Percentiles rank a stretch among this genome's conserved stretches.
Evolutionary conservation across 2,888 invertebrate genomes (phyloP).

Genomic region (Cremastinae sp.): DNA sequence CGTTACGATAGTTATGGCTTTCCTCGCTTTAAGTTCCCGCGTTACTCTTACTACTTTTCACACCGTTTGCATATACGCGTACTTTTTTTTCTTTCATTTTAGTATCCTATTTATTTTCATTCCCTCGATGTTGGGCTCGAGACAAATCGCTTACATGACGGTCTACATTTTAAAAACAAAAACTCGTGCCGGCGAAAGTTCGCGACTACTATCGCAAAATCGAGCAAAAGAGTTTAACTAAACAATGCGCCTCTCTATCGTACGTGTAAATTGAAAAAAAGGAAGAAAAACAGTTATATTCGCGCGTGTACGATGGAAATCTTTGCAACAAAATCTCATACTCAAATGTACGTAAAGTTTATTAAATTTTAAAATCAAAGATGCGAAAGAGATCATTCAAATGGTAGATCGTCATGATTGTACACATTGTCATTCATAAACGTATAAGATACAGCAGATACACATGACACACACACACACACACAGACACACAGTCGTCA

Average conservation of each 20-base stretch:
- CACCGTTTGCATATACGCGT: slow-evolving; percentile 53
- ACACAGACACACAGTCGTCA: slow-evolving; percentile 59
- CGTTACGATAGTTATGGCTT: slow-evolving; percentile 71
- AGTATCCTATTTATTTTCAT: slow-evolving; percentile 73
- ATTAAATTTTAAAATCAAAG: slow-evolving; percentile 35
- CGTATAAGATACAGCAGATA: slow-evolving; percentile 67
- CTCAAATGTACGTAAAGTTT: neutral
- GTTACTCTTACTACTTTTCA: slow-evolving; percentile 53
- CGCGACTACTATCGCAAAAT: slow-evolving; percentile 32
- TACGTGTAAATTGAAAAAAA: slow-evolving; percentile 22
- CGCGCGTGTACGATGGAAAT: no score
- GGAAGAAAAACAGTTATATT: no score
- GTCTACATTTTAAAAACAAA: slow-evolving; percentile 60
- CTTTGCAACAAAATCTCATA: no score
- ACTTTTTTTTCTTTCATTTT: slow-evolving; percentile 51
- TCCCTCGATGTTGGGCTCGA: slow-evolving; percentile 63
- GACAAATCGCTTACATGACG: slow-evolving; percentile 65
- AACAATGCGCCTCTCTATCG: no score
- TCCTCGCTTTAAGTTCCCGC: slow-evolving; percentile 66
- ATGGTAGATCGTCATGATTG: slow-evolving; percentile 70
- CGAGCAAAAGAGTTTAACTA: no score
- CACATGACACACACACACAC: slow-evolving; percentile 63
- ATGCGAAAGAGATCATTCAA: slow-evolving; percentile 37
- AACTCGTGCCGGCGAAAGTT: slow-evolving; percentile 39
- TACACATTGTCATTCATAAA: slow-evolving; percentile 73